Conservation (phyloP, 2,113 vertebrate species). For the Pluvialis apricaria region DNA sequence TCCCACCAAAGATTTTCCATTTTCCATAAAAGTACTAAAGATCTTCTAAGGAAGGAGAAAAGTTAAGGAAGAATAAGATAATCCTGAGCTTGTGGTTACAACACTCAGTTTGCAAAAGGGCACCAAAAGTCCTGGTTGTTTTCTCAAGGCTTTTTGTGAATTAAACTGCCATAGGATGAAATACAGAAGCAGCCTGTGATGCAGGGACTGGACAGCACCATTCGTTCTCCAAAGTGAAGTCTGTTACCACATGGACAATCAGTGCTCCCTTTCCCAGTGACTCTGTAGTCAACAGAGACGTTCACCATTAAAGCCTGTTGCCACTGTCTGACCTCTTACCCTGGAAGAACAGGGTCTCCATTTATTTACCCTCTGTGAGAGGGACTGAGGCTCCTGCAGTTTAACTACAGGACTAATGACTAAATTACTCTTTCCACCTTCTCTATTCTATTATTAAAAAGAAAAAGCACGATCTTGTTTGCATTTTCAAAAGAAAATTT, state of each 20-base stretch:
- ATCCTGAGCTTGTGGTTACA: background rate
- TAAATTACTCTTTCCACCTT: background rate
- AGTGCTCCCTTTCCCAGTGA: background rate
- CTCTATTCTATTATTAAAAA: background rate
- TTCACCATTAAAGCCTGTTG: background rate
- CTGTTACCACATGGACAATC: background rate
- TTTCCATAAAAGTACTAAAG: background rate
- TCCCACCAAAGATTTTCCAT: background rate
- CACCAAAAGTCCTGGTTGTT: background rate
- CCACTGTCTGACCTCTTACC: background rate
- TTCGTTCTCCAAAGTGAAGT: background rate
- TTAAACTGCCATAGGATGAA: background rate
- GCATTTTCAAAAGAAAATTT: background rate
- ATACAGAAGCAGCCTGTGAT: background rate
- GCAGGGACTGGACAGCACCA: background rate
- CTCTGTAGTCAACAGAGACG: background rate
- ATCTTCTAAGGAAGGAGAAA: background rate
- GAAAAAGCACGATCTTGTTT: background rate
- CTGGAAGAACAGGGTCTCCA: background rate
- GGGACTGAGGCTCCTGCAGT: background rate
- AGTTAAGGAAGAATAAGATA: background rate
- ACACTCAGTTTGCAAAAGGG: background rate
- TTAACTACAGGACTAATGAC: background rate
- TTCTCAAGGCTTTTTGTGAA: background rate
- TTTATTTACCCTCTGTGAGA: background rate